phyloP scores from a whole-genome alignment of 1,140 invertebrate genomes.

The Nephila pilipes region DNA sequence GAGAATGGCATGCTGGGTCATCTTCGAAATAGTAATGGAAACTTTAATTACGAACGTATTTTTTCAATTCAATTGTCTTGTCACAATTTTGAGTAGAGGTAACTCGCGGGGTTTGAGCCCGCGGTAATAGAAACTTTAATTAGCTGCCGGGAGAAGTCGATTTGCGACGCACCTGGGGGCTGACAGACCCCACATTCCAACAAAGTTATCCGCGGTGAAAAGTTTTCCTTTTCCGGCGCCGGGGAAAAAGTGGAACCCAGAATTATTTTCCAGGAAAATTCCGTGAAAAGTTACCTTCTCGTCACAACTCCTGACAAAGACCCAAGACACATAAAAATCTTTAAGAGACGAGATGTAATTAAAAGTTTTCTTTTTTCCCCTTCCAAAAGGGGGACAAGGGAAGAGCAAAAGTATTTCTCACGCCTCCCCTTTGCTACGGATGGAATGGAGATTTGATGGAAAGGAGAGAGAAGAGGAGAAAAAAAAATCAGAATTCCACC shows the following conservation, averaged over 20 bases:
- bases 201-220: slow-evolving; percentile 52
- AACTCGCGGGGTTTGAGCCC: not conserved
- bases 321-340: slow-evolving; percentile 52
- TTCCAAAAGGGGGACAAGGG: not conserved
- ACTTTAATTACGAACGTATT: not conserved
- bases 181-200: slow-evolving; percentile 21
- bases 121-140: slow-evolving; percentile 67
- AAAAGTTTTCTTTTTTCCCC: slow-evolving; percentile 65
- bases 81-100: not conserved
- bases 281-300: not conserved
- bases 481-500: not conserved
- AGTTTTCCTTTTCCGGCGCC: slow-evolving; percentile 15
- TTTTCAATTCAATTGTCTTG: not conserved
- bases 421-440: not conserved
- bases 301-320: not conserved
- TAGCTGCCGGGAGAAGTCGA: slow-evolving; percentile 51
- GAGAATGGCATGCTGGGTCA: no score
- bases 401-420: slow-evolving; percentile 55
- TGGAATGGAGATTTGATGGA: not conserved
- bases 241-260: slow-evolving; percentile 34
- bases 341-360: slow-evolving; percentile 54
- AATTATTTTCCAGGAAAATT: slow-evolving; percentile 55
- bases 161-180: slow-evolving; percentile 38
- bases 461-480: not conserved
- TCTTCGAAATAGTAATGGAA: not conserved